These are phyloP conservation scores for Charaxes varanes DNA, from an alignment of 1,140 invertebrate species.

Conservation along the genomic window DNA sequence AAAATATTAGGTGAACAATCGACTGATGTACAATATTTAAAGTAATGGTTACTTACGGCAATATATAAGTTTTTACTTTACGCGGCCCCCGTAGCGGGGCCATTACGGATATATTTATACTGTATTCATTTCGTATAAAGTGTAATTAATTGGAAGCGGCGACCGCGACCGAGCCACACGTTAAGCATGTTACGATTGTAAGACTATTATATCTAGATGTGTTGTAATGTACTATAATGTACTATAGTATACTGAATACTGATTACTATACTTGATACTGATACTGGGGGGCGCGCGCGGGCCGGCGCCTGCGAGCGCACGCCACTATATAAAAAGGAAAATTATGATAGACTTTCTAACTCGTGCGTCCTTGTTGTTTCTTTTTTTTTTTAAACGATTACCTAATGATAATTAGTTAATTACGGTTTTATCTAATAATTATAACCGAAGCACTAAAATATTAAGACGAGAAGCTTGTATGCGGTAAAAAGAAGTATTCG, in stretches of 20 bases:
- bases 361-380: slow-evolving; percentile 67
- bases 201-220: slow-evolving; percentile 68
- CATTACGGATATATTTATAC: slow-evolving; percentile 61
- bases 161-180: slow-evolving; percentile 50
- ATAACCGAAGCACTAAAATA: slow-evolving; percentile 66
- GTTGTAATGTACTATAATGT: slow-evolving; percentile 58
- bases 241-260: no score
- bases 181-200: slow-evolving; percentile 64
- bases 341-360: slow-evolving; percentile 72
- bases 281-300: slow-evolving; percentile 14
- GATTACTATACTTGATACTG: no score
- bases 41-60: slow-evolving; percentile 73
- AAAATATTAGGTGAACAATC: slow-evolving; percentile 71
- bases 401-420: slow-evolving; percentile 76
- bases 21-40: slow-evolving; percentile 76
- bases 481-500: slow-evolving; percentile 53
- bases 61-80: slow-evolving; percentile 73
- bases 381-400: slow-evolving; percentile 47
- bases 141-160: slow-evolving; percentile 67
- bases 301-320: slow-evolving; percentile 20
- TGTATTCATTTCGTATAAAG: slow-evolving; percentile 67
- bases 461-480: slow-evolving; percentile 66
- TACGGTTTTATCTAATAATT: slow-evolving; percentile 75
- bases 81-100: slow-evolving; percentile 38
- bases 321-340: slow-evolving; percentile 73